Conservation (phyloP, 2,888 invertebrate genomes). For the Nomada goodeniana region DNA sequence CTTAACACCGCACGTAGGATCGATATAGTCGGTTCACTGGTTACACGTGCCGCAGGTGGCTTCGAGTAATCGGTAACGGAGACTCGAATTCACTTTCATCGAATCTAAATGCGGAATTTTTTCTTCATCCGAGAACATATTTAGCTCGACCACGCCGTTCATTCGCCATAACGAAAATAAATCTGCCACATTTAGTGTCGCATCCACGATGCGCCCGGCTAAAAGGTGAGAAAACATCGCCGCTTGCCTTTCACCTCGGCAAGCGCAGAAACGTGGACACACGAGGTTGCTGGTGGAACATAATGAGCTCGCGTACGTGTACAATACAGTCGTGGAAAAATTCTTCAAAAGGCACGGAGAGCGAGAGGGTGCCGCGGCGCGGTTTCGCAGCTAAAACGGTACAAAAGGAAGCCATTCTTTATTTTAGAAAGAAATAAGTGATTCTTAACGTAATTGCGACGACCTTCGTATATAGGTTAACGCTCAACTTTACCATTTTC, state of each 20-base stretch:
- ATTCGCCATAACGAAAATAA: conserved; percentile 23
- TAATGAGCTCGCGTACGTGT: conserved; percentile 19
- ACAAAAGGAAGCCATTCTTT: conserved; percentile 31
- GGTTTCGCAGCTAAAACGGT: neutral
- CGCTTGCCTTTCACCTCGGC: neutral
- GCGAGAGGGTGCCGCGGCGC: neutral
- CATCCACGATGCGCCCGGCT: neutral
- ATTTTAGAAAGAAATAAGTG: conserved; percentile 18
- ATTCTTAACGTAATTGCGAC: conserved; percentile 2
- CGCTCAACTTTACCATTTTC: neutral
- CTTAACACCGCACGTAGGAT: conserved; percentile 5
- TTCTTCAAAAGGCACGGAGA: neutral
- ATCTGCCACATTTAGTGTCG: neutral
- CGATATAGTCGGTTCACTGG: conserved; percentile 2
- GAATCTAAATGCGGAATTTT: neutral
- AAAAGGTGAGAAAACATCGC: conserved; percentile 16
- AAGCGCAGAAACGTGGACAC: neutral
- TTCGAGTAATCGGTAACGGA: neutral
- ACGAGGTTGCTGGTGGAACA: conserved; percentile 5
- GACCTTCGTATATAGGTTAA: conserved; percentile 22
- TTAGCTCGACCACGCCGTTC: neutral
- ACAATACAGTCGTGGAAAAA: neutral
- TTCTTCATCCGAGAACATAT: neutral
- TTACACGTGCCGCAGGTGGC: neutral
- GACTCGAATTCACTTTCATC: no score